Evolutionary conservation across 1,140 invertebrate genomes (phyloP).

Genomic region (Drosophila willistoni): DNA sequence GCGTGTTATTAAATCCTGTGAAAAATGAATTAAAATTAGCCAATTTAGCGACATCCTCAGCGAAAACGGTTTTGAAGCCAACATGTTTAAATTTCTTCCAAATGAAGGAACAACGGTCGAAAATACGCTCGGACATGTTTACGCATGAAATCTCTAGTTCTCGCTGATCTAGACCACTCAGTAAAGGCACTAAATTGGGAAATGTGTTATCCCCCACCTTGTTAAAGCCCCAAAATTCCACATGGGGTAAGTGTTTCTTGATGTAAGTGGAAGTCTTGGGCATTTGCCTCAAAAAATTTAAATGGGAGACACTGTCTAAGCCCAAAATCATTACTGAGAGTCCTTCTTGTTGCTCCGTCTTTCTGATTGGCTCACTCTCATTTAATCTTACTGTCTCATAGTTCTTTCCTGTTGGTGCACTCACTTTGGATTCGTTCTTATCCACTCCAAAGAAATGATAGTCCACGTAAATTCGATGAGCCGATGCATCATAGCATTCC

Average conservation of each 20-base stretch:
- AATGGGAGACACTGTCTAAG: constrained; percentile 93
- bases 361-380: background rate
- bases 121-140: constrained; percentile 76
- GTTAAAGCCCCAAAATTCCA: constrained; percentile 91
- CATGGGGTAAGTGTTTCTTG: constrained; percentile 85
- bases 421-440: constrained; percentile 59
- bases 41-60: constrained; percentile 89
- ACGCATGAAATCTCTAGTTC: constrained; percentile 87
- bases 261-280: constrained; percentile 87
- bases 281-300: constrained; percentile 93
- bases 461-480: constrained; percentile 85
- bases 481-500: constrained; percentile 84
- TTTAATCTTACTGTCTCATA: constrained; percentile 23
- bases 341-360: constrained; percentile 33
- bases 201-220: constrained; percentile 94
- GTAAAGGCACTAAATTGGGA: constrained; percentile 90
- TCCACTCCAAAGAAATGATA: constrained; percentile 88
- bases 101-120: constrained; percentile 90
- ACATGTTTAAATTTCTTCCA: constrained; percentile 90
- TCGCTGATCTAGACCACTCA: constrained; percentile 87
- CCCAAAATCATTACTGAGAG: constrained; percentile 90
- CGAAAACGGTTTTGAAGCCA: constrained; percentile 90
- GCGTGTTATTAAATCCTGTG: constrained; percentile 87
- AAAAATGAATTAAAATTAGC: constrained; percentile 89
- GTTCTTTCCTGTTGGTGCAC: background rate